A percentile compares a stretch with the other conserved stretches of the same genome.
Evolutionary conservation across 2,888 invertebrate genomes (phyloP).

Genomic region (Scrobipalpa atriplicella): DNA sequence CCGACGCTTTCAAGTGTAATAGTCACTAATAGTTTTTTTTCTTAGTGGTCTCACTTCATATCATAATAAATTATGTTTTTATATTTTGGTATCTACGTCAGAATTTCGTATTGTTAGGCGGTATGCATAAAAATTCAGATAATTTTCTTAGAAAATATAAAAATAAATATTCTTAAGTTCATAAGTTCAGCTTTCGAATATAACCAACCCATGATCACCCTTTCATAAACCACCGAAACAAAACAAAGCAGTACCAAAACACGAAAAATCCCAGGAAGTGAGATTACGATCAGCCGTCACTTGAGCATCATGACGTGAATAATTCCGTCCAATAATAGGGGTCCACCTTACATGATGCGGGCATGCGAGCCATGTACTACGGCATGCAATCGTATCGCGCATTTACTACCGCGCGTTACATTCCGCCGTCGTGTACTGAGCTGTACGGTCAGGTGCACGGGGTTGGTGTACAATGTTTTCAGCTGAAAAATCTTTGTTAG

Average conservation of each 20-base stretch:
- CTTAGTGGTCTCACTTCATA: too few species aligned
- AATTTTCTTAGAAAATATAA: too few species aligned
- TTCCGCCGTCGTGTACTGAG: constrained; percentile 58
- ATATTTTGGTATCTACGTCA: too few species aligned
- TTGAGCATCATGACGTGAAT: constrained; percentile 61
- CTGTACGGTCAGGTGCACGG: constrained; percentile 23
- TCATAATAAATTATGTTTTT: too few species aligned
- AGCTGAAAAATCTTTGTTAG: not conserved
- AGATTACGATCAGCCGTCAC: constrained; percentile 70
- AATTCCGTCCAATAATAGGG: constrained; percentile 71
- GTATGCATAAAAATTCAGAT: too few species aligned
- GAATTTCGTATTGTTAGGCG: too few species aligned
- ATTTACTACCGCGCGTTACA: constrained; percentile 59
- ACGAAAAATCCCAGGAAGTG: constrained; percentile 49
- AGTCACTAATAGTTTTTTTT: too few species aligned
- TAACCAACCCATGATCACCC: not conserved
- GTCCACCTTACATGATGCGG: constrained; percentile 65
- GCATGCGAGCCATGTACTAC: constrained; percentile 67
- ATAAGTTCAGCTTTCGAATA: too few species aligned
- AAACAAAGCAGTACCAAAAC: constrained; percentile 29
- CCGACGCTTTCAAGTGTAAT: constrained; percentile 37
- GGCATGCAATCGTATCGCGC: constrained; percentile 65
- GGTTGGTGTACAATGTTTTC: not conserved
- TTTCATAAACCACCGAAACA: constrained; percentile 1
- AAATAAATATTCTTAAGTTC: too few species aligned